These are phyloP conservation scores for Caranx ignobilis DNA, from an alignment of 2,113 vertebrate species.

Conservation along the genomic window DNA sequence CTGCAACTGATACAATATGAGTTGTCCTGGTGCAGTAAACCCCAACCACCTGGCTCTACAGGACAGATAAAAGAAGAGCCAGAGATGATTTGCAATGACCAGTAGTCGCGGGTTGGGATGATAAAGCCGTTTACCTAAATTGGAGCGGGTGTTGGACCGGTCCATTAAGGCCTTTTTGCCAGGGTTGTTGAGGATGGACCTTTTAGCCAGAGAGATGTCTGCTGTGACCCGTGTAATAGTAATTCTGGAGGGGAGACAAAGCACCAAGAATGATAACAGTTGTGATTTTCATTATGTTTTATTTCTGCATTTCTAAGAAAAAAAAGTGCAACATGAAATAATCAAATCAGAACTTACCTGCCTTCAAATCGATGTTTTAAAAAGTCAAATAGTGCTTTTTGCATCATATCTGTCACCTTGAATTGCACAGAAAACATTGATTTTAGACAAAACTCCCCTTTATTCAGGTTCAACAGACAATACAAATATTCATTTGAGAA, in stretches of 20 bases:
- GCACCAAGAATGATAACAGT: conserved; percentile 1
- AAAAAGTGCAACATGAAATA: neutral
- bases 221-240: conserved; percentile 98
- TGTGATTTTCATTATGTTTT: neutral
- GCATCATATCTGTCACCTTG: conserved; percentile 99
- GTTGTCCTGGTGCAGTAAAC: conserved; percentile 13
- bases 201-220: conserved; percentile 98
- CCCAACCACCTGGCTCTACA: neutral
- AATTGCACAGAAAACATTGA: conserved; percentile 58
- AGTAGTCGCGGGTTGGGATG: neutral
- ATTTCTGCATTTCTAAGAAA: neutral
- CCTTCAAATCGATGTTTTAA: conserved; percentile 99
- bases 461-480: neutral
- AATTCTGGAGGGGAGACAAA: conserved; percentile 85
- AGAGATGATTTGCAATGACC: neutral
- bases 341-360: conserved; percentile 88
- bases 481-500: neutral
- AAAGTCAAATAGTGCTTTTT: conserved; percentile 99
- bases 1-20: conserved; percentile 19
- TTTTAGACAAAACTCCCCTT: neutral
- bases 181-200: conserved; percentile 97
- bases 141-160: conserved; percentile 94
- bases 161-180: conserved; percentile 98
- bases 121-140: conserved; percentile 88
- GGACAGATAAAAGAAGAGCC: neutral